A percentile compares a stretch with the other conserved stretches of the same genome.
These are phyloP conservation scores for Erethizon dorsatum DNA, from an alignment of 2,797 vertebrate genomes.

Conservation along the genomic window DNA sequence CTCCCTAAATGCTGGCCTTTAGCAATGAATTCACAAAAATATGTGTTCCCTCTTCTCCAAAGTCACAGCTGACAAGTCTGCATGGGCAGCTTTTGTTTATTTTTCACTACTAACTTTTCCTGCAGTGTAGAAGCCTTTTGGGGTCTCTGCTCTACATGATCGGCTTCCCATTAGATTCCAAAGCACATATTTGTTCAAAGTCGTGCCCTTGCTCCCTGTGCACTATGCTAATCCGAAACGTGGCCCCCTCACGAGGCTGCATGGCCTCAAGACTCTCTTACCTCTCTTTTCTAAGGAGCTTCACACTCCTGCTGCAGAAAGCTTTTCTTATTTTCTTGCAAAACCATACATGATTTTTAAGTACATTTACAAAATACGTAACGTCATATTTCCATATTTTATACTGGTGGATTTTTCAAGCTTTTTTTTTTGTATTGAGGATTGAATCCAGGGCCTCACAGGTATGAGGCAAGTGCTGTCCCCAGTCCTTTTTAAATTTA, in stretches of 20 bases:
- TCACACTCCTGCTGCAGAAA: not conserved
- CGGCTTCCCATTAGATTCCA: not conserved
- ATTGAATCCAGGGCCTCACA: not conserved
- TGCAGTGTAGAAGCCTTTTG: not conserved
- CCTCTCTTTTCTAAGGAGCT: not conserved
- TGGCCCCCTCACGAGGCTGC: not conserved
- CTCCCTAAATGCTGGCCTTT: not conserved
- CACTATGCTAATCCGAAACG: not conserved
- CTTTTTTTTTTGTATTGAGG: not conserved
- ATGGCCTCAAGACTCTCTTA: not conserved
- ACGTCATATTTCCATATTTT: not conserved
- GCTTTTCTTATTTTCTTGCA: not conserved
- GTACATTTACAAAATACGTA: constrained; percentile 33
- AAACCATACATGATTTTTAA: not conserved
- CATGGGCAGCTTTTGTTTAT: not conserved
- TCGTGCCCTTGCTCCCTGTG: not conserved
- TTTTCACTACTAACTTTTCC: not conserved
- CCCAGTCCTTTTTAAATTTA: not conserved
- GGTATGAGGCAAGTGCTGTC: not conserved
- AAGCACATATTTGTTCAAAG: not conserved
- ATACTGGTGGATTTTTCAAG: not conserved
- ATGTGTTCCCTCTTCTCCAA: not conserved
- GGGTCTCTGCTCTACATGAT: not conserved
- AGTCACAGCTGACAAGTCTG: not conserved
- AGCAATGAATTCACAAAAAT: not conserved